phyloP scores from a whole-genome alignment of 2,888 invertebrate genomes.

The Perdita meconis region DNA sequence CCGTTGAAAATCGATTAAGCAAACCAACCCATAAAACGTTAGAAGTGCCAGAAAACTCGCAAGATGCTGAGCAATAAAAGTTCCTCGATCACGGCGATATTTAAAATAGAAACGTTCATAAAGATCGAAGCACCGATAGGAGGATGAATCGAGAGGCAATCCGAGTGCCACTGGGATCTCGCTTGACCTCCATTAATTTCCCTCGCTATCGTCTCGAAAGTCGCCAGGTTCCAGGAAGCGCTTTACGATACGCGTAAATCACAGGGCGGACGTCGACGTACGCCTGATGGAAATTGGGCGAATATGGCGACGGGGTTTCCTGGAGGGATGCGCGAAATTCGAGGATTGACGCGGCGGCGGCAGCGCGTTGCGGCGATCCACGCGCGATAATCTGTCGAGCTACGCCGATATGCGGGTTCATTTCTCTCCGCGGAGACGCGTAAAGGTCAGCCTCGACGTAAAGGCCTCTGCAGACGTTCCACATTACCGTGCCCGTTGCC shows the following conservation, averaged over 20 bases:
- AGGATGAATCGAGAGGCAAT: constrained; percentile 52
- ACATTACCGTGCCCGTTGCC: constrained; percentile 71
- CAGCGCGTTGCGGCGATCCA: constrained; percentile 22
- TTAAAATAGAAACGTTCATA: constrained; percentile 45
- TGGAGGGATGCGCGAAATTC: constrained; percentile 17
- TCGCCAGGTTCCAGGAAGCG: constrained; percentile 37
- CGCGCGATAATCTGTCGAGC: constrained; percentile 55
- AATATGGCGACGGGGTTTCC: constrained; percentile 9
- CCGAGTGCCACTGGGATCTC: constrained; percentile 6
- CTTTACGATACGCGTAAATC: constrained; percentile 55
- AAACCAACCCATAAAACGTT: not conserved
- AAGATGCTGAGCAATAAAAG: constrained; percentile 33
- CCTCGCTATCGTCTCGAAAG: constrained; percentile 32
- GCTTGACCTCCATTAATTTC: constrained; percentile 59
- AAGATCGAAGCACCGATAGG: constrained; percentile 43
- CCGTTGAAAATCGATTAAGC: not conserved
- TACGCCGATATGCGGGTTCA: constrained; percentile 64
- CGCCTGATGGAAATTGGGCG: constrained; percentile 37
- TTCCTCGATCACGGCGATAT: constrained; percentile 42
- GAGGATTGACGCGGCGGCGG: constrained; percentile 5
- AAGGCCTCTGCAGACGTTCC: constrained; percentile 70
- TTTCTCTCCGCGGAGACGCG: constrained; percentile 67
- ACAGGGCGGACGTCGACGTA: constrained; percentile 8
- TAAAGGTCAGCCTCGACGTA: constrained; percentile 69
- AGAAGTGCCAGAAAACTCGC: constrained; percentile 1